Evolutionary conservation across 2,888 invertebrate genomes (phyloP), one percentile per base, ranked within the genome.

Genomic region (Drosophila testacea): DNA sequence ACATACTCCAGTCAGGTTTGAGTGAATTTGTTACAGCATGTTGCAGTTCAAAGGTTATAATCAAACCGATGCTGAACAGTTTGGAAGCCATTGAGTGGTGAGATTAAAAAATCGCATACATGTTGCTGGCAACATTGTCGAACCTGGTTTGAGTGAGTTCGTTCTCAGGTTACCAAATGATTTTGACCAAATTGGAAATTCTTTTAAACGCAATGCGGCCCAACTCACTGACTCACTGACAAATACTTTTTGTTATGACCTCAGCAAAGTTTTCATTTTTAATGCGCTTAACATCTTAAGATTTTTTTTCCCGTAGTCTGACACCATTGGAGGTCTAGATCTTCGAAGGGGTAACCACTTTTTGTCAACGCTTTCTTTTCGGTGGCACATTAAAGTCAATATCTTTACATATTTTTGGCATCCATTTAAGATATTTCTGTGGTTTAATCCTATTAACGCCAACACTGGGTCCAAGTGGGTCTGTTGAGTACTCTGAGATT

Each of bases 241-340:
- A 62, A 77, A 78, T 73, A 59, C 57, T 67, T 38, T 74, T 64
- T 61, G 41, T 69, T 69, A 51, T 38, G 63, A 60, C 42, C 55
- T 63, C 36, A 34, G 36, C 38, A 22, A 27, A 34, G 34, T 41
- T 41, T 46, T 52, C 32, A 32, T 50, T 75, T 65, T 56, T 83
- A 82, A 82, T 72, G 86, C 86, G 83, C 86, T 85, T 82, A 85
- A 77, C 27, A 69, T 71, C 78, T 77, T 77, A 73, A 75, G 13
- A 52, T 50, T 63, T 47, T 28, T 28, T 70, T 47, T 46, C 22
- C 27, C 27, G 39, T 44, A 39, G 16, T 44, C 41, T 38, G 46
- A 56, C 68, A 27, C 62, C 62, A 62, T 57, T 65, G 83, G 79
- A 28, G 79, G 79, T 76, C 75, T 36, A 28, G 30, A 36, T 38